Conservation (phyloP, 2,113 vertebrate genomes). For the Prolemur simus region DNA sequence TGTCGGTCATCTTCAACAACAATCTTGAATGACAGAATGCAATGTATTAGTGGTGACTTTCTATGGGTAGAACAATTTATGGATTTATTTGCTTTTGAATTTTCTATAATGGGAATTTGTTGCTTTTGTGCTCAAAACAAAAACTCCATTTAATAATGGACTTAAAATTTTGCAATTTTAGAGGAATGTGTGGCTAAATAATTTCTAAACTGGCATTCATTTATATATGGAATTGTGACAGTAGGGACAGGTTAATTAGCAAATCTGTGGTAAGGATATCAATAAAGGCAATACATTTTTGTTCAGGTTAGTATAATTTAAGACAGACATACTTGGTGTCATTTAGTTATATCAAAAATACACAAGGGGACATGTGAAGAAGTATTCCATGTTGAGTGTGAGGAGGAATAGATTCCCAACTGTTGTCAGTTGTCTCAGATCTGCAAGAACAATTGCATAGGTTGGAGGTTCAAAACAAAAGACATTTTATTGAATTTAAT, state of each 20-base stretch:
- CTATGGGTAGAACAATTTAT: background rate
- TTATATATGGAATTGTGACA: background rate
- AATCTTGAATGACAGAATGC: background rate
- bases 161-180: conserved; percentile 27
- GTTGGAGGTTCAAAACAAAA: conserved; percentile 6
- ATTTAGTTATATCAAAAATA: conserved; percentile 2
- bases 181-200: background rate
- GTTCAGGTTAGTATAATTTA: background rate
- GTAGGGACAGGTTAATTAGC: background rate
- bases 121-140: background rate
- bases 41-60: background rate
- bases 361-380: background rate
- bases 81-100: background rate
- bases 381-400: background rate
- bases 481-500: conserved; percentile 34
- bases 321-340: background rate
- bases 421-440: background rate
- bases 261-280: background rate
- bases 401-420: background rate
- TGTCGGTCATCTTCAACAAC: background rate
- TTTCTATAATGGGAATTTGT: background rate
- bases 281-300: conserved; percentile 20
- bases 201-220: background rate
- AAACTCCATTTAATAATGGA: background rate
- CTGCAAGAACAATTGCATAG: background rate